Base-by-base conservation (phyloP, 2,113 vertebrate species). In the Leucoraja erinaceus region DNA sequence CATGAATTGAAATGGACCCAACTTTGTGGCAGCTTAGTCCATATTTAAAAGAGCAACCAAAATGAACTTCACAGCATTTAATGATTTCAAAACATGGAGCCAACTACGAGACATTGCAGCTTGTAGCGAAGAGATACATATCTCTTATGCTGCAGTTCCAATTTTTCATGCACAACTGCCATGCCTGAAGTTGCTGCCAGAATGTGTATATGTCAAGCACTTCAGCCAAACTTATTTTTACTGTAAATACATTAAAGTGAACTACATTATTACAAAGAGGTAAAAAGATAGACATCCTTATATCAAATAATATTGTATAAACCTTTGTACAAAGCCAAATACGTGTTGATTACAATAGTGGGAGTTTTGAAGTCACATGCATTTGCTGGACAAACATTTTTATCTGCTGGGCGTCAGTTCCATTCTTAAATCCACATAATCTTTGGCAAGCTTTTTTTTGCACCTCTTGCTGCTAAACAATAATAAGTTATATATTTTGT, bases 381-480 rank as follows among this genome's bases (percentile, higher is more conserved):
- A 91, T 47, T 90, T 90, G 63, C 61, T 72, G 63, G 33, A 72
- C 33, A 47, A 25, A 91, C 25, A 72, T 10, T 91, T 91, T 72
- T 91, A 72, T 12, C 90, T 70, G 25, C 90, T 47, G 22, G 54
- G 70, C 68, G 72, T 63, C 18, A 91, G 72, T 47, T 70, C 38
- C 33, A 72, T 72, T 91, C 12, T 20, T 72, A 91, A 72, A 91
- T 47, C 12, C 33, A 91, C 90, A 72, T 70, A 54, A 25, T 20
- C 63, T 91, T 4, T 54, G 33, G 47, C 72, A n/a, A 22, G 63
- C n/a, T 47, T 91, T 54, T 47, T 47, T 38, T 70, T 31, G 10
- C 38, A 72, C 90, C 66, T 90, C 66, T 33, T 91, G 90, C 68
- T 91, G 90, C 90, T 72, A 91, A 72, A 33, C 72, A 72, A 72